These are phyloP conservation scores for Triplophysa tibetana DNA, from an alignment of 2,113 vertebrate genomes.

Conservation along the genomic window DNA sequence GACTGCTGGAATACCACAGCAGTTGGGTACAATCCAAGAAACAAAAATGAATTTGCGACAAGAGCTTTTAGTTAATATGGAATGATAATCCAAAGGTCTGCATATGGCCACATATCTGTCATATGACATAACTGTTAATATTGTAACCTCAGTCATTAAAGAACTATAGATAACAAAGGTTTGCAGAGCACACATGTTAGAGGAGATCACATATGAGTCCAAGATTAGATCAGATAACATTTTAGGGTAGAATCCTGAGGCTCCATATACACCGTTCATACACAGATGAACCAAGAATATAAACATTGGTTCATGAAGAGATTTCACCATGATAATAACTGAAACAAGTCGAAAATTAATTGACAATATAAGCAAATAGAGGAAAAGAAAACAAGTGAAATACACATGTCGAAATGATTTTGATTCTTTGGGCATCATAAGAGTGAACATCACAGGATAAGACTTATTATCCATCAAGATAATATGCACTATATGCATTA, in stretches of 20 bases:
- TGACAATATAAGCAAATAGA: constrained; percentile 28
- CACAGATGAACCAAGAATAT: constrained; percentile 40
- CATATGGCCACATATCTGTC: no score
- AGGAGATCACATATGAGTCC: constrained; percentile 30
- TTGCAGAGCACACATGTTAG: constrained; percentile 25
- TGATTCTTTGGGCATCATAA: constrained; percentile 31
- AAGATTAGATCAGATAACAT: constrained; percentile 10
- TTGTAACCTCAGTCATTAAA: background rate
- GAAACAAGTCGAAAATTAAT: constrained; percentile 31
- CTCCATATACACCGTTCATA: constrained; percentile 38
- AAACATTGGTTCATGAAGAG: constrained; percentile 47
- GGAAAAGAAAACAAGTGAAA: constrained; percentile 21
- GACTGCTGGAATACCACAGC: background rate
- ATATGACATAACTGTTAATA: background rate
- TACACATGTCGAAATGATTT: constrained; percentile 30
- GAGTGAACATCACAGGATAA: background rate
- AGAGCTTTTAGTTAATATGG: no score
- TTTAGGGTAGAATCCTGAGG: constrained; percentile 45
- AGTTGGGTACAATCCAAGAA: background rate
- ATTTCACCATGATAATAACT: constrained; percentile 33
- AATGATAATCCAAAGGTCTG: no score
- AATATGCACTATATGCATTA: no score
- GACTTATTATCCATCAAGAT: constrained; percentile 14
- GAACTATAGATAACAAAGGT: constrained; percentile 44
- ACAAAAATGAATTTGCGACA: background rate